Percentiles rank a stretch among this genome's conserved stretches.
phyloP scores from a whole-genome alignment of 2,797 vertebrate species.

The Mustela erminea region DNA sequence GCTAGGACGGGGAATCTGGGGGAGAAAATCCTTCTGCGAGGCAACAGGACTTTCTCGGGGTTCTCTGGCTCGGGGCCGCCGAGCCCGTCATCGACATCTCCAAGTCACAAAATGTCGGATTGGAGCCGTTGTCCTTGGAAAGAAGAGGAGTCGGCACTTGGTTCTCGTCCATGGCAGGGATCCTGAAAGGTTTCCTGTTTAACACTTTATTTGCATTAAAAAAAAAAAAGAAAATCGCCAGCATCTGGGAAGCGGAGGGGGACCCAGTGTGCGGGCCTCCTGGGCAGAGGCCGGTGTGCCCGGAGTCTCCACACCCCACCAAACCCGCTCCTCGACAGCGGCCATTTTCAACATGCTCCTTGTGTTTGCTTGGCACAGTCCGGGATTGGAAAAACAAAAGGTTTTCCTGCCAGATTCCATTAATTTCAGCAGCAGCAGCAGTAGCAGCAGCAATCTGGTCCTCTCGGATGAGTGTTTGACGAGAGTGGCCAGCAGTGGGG shows the following conservation, averaged over 20 bases:
- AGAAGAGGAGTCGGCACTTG: constrained; percentile 66
- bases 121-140: constrained; percentile 59
- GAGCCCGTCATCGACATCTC: constrained; percentile 28
- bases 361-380: constrained; percentile 89
- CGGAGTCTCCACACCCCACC: constrained; percentile 42
- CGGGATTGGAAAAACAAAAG: constrained; percentile 88
- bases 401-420: constrained; percentile 90
- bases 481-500: constrained; percentile 83
- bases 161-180: constrained; percentile 59
- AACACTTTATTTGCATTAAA: constrained; percentile 67
- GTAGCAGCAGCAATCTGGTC: constrained; percentile 86
- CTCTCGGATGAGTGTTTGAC: constrained; percentile 84
- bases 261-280: constrained; percentile 24
- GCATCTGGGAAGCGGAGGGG: constrained; percentile 71
- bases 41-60: not conserved
- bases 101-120: constrained; percentile 75
- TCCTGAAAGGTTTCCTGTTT: constrained; percentile 73
- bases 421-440: constrained; percentile 84
- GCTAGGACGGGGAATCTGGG: not conserved
- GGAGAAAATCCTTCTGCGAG: not conserved
- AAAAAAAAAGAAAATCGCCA: constrained; percentile 25
- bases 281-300: not conserved
- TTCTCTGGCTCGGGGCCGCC: not conserved
- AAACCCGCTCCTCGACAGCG: constrained; percentile 51
- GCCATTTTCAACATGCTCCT: constrained; percentile 87